Evolutionary conservation across 2,113 vertebrate species (phyloP), one percentile per base, ranked within the genome.

Genomic region (Salvelinus alpinus): DNA sequence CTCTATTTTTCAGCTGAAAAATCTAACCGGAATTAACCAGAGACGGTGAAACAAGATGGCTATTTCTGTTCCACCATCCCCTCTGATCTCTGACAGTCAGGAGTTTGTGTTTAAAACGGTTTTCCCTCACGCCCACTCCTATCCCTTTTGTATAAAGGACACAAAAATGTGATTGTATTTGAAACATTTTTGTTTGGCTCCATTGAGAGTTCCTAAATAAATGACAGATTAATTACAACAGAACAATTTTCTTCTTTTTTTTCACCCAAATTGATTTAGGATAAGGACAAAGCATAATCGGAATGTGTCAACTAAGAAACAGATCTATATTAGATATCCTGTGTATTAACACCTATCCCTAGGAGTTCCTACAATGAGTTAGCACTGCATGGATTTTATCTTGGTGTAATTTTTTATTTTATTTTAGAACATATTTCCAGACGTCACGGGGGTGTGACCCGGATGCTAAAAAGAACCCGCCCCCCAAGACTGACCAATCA

Each of bases 1-100:
- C 76, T 80, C 6, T 84, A 59, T 82, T 48, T 82, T 74, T 22
- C 87, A 95, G 94, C 84, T 95, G 85, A 95, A 93, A 85, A 95
- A 95, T 81, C 86, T 95, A 6, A 88, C 93, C 51, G 92, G 93
- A 67, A 16, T 94, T 34, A 94, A 94, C 87, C 92, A 94, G 89
- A 91, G 87, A 65, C 80, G 92, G 89, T 94, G 90, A 94, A 81
- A 64, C 11, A 22, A 72, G n/a, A 25, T 5, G 1, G 13, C 66
- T 29, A 13, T 62, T 71, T 66, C 73, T 38, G 3, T 31, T 62
- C 0, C 0, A 62, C 44, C 47, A 60, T 70, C 44, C 71, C 47
- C 24, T 5, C 6, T 9, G 18, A 73, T 64, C 8, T 57, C 44
- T 57, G 44, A 20, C 12, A 18, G 3, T 16, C 48, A 16, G 48